phyloP scores from a whole-genome alignment of 1,140 invertebrate genomes.

The Lucilia cuprina region DNA sequence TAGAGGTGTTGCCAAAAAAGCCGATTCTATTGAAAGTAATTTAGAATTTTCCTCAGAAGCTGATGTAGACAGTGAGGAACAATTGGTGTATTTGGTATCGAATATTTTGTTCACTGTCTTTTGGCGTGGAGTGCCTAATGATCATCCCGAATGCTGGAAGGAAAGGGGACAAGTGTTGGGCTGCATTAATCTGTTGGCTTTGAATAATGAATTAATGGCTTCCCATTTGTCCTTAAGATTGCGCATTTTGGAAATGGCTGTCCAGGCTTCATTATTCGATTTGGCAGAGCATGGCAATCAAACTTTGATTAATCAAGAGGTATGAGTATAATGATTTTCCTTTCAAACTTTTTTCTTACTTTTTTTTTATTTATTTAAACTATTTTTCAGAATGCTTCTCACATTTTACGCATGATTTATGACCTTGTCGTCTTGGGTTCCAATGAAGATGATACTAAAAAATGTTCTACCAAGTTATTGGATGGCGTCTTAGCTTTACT shows the following conservation, averaged over 20 bases:
- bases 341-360: too few relatives aligned
- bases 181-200: slow-evolving; percentile 68
- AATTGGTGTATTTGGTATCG: slow-evolving; percentile 68
- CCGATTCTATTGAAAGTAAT: slow-evolving; percentile 37
- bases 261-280: slow-evolving; percentile 68
- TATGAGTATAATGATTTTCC: too few relatives aligned
- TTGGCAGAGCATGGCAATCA: slow-evolving; percentile 65
- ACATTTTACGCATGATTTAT: slow-evolving; percentile 69
- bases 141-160: slow-evolving; percentile 68
- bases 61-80: slow-evolving; percentile 65
- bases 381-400: slow-evolving; percentile 64
- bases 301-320: slow-evolving; percentile 61
- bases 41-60: slow-evolving; percentile 60
- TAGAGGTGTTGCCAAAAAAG: slow-evolving; percentile 43
- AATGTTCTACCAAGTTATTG: slow-evolving; percentile 66
- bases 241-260: slow-evolving; percentile 69
- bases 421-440: slow-evolving; percentile 68
- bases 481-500: slow-evolving; percentile 66
- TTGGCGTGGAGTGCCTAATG: slow-evolving; percentile 71
- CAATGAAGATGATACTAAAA: slow-evolving; percentile 65
- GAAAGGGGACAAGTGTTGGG: slow-evolving; percentile 71
- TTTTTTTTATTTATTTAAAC: too few relatives aligned
- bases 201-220: slow-evolving; percentile 68
- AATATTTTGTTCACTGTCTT: slow-evolving; percentile 69
- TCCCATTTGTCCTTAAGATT: slow-evolving; percentile 68